Percentiles rank a stretch among this genome's conserved stretches.
Evolutionary conservation across 2,888 invertebrate species (phyloP).

Genomic region (Hyles lineata): DNA sequence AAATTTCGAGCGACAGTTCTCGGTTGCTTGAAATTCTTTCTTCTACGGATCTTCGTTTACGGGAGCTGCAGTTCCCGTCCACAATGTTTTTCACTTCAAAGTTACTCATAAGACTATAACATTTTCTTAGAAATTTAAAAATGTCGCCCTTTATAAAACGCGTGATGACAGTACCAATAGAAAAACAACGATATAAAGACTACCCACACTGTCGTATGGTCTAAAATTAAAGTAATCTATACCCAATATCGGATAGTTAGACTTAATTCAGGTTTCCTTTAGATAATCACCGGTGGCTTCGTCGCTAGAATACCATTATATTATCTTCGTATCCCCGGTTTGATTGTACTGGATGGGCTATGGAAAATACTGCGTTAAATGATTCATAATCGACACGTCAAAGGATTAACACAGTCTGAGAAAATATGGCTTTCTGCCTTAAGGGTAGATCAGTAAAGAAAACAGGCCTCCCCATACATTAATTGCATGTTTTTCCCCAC

Average conservation of each 20-base stretch:
- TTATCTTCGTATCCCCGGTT: constrained; percentile 44
- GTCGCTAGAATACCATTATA: constrained; percentile 54
- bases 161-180: constrained; percentile 8
- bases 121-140: background rate
- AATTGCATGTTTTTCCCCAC: too few species aligned
- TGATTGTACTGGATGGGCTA: constrained; percentile 29
- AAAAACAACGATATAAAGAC: constrained; percentile 6
- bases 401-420: background rate
- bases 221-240: constrained; percentile 54
- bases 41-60: too few species aligned
- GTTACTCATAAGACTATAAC: background rate
- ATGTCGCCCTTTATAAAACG: background rate
- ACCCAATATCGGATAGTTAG: constrained; percentile 48
- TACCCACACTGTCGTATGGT: constrained; percentile 25
- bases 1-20: too few species aligned
- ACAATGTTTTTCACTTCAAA: background rate
- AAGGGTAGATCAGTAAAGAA: too few species aligned
- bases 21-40: too few species aligned
- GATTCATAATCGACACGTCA: background rate
- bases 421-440: background rate
- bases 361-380: background rate
- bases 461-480: too few species aligned
- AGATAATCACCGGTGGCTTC: constrained; percentile 50
- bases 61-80: background rate
- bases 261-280: constrained; percentile 53